Conservation (phyloP, 2,113 vertebrate species). For the Porphyrio hochstetteri region DNA sequence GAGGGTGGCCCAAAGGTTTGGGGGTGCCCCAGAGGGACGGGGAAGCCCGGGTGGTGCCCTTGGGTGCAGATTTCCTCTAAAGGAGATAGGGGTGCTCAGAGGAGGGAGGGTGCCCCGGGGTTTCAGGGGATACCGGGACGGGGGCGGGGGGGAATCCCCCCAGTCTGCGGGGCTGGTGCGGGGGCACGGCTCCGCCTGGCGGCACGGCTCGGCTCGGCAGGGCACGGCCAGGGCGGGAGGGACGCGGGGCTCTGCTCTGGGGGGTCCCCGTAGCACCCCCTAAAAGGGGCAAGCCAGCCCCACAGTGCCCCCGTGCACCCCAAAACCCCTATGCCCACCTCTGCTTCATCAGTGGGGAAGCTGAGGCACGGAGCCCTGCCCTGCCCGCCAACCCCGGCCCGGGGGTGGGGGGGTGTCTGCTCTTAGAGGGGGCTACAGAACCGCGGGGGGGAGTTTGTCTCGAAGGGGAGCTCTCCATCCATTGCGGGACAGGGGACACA, state of each 20-base stretch:
- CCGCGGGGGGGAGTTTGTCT: too few species aligned
- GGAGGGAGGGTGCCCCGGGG: not conserved
- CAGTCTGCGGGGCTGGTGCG: rapidly evolving
- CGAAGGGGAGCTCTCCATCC: not conserved
- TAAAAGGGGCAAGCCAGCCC: not conserved
- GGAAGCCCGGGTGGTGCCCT: not conserved
- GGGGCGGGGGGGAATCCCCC: rapidly evolving
- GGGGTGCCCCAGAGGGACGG: not conserved
- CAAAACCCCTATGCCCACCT: not conserved
- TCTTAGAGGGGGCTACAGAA: not conserved
- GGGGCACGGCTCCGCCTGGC: rapidly evolving
- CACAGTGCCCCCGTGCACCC: not conserved
- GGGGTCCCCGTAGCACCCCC: rapidly evolving
- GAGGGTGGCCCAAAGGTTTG: not conserved
- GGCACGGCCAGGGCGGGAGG: not conserved
- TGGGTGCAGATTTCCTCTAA: not conserved
- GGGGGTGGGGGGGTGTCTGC: too few species aligned
- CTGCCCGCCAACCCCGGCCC: rapidly evolving
- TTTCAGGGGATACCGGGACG: rapidly evolving
- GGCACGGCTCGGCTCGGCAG: not conserved
- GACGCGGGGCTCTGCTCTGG: not conserved
- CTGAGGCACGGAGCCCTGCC: not conserved
- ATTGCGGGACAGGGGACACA: not conserved
- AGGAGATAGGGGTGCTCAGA: not conserved
- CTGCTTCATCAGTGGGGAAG: not conserved